Evolutionary conservation across 2,888 invertebrate species (phyloP).

Genomic region (Myopa testacea): DNA sequence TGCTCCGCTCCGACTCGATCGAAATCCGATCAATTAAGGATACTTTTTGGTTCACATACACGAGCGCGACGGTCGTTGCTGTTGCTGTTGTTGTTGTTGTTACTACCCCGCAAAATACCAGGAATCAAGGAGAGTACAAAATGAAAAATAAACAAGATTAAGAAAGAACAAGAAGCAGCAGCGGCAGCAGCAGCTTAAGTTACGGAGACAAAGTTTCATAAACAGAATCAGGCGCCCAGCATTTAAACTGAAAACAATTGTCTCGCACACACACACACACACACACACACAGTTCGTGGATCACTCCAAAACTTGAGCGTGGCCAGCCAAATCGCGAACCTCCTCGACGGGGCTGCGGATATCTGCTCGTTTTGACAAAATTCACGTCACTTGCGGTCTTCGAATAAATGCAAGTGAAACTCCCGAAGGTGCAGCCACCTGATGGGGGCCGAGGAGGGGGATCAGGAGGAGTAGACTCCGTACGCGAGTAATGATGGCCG

Average conservation of each 20-base stretch:
- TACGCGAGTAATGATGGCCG: conserved; percentile 24
- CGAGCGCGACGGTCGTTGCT: conserved; percentile 13
- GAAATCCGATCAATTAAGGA: conserved; percentile 56
- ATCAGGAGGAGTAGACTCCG: conserved; percentile 3
- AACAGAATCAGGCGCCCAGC: conserved; percentile 41
- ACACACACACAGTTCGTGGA: not conserved
- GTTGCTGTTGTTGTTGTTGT: conserved; percentile 4
- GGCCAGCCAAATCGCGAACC: conserved; percentile 6
- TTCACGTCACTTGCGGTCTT: conserved; percentile 31
- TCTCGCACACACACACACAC: conserved; percentile 7
- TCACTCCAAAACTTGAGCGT: conserved; percentile 20
- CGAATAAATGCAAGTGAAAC: conserved; percentile 29
- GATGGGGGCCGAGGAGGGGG: not conserved
- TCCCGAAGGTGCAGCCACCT: conserved; percentile 1
- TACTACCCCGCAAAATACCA: conserved; percentile 46
- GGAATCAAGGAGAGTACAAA: conserved; percentile 47
- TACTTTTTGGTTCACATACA: conserved; percentile 46
- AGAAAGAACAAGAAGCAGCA: not conserved
- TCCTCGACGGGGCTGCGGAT: not conserved
- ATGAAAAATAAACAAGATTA: conserved; percentile 6
- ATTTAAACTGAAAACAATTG: conserved; percentile 34
- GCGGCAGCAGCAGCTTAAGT: conserved; percentile 1
- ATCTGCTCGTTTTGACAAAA: conserved; percentile 21
- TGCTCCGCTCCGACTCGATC: conserved; percentile 41
- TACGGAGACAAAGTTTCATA: conserved; percentile 25